Base-by-base conservation (phyloP, 2,888 invertebrate species). In the Silvanus unidentatus region DNA sequence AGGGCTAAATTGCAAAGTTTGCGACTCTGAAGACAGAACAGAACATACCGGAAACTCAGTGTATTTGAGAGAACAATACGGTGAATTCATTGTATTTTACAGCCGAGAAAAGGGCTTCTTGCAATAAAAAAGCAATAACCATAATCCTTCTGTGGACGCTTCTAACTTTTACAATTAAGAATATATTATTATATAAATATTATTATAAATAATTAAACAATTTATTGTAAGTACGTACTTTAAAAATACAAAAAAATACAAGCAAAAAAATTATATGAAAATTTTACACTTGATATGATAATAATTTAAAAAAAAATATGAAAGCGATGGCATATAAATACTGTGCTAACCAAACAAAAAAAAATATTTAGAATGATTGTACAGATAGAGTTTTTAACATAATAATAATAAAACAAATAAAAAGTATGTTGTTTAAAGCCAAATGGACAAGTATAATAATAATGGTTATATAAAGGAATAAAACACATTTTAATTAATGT, bases 41-140 rank as follows among this genome's bases (percentile, higher is more conserved):
- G n/a, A 12, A 15, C 43, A 44, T 10, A 41, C 75, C 75, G 75
- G 42, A 35, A 47, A 75, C 74, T 77, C 75, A 75, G 77, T 77
- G 77, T 78, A 22, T 22, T 22, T 22, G 8, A 22, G 22, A 22
- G 22, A 22, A 22, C 22, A 22, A 22, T 77, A 74, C 75, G 15
- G 76, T 77, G 76, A 78, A 59, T 51, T 62, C 59, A 67, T 78
- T 78, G 78, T 79, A 78, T 77, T 78, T 77, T 77, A 77, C 75
- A 77, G 77, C 77, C 77, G 76, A 74, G 75, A 75, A 22, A 22
- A 75, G 59, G 74, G 74, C 73, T 73, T 73, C 71, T 72, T 70
- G 75, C 74, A 74, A 75, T 74, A 74, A 74, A 68, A 71, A 66
- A 75, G 75, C 75, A 75, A 75, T 75, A 75, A 75, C 73, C 73